These are phyloP conservation scores for Rynchops niger DNA, from an alignment of 2,113 vertebrate genomes.

Conservation along the genomic window DNA sequence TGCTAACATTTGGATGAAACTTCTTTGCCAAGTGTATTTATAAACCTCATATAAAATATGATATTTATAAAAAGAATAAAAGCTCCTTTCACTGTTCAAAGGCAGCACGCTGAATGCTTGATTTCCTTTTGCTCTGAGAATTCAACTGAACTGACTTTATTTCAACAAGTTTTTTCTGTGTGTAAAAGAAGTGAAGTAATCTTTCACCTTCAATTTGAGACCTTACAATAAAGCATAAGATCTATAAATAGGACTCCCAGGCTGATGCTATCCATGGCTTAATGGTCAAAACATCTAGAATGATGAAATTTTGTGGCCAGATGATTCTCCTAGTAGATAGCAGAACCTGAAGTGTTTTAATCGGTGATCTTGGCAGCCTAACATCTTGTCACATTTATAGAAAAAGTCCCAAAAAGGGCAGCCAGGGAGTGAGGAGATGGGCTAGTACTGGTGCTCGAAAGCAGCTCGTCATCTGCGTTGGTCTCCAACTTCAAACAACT, in stretches of 20 bases:
- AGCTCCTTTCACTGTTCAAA: conserved; percentile 26
- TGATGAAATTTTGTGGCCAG: not conserved
- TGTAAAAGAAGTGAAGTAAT: not conserved
- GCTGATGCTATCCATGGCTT: not conserved
- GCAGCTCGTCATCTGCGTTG: not conserved
- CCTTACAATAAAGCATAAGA: not conserved
- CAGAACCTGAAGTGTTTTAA: not conserved
- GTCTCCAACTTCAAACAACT: conserved; percentile 15
- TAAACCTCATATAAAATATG: conserved; percentile 16
- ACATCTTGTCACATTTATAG: not conserved
- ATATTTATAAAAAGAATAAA: conserved; percentile 40
- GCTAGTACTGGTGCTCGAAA: not conserved
- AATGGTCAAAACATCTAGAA: not conserved
- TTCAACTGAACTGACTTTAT: not conserved
- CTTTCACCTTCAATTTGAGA: not conserved
- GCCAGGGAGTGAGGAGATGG: not conserved
- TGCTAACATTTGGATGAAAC: conserved; percentile 39
- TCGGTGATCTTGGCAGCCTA: not conserved
- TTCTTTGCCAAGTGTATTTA: conserved; percentile 48
- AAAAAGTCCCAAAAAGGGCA: not conserved
- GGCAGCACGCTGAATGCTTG: not conserved
- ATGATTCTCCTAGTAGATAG: not conserved
- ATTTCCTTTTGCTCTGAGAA: conserved; percentile 3
- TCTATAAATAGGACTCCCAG: not conserved
- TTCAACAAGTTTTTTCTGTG: not conserved